Percentiles rank a stretch among this genome's conserved stretches.
Evolutionary conservation across 2,888 invertebrate genomes (phyloP).

Genomic region (Epinotia demarniana): DNA sequence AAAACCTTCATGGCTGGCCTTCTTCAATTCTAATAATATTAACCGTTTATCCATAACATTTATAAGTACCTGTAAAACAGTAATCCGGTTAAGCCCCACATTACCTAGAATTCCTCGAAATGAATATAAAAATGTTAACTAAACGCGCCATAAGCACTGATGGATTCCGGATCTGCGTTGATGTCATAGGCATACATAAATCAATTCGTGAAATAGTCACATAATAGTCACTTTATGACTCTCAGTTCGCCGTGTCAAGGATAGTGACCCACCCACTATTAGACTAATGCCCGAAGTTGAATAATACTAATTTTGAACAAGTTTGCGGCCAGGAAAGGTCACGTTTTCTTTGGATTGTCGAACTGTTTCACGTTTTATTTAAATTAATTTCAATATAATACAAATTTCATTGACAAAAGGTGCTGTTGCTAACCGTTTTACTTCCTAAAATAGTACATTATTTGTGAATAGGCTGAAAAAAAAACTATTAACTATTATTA

Average conservation of each 20-base stretch:
- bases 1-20: no score
- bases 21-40: no score
- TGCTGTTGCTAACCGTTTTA: not conserved
- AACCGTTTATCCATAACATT: no score
- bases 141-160: slow-evolving; percentile 29
- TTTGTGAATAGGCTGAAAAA: no score
- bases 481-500: no score
- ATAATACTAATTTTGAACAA: slow-evolving; percentile 29
- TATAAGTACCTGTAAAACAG: no score
- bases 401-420: not conserved
- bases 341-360: not conserved
- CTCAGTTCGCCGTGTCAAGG: slow-evolving; percentile 37
- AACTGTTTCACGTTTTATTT: slow-evolving; percentile 24
- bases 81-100: not conserved
- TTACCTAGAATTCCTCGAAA: slow-evolving; percentile 21
- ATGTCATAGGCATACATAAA: slow-evolving; percentile 41
- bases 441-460: not conserved
- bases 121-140: not conserved
- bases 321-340: slow-evolving; percentile 9
- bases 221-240: slow-evolving; percentile 29
- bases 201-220: slow-evolving; percentile 22
- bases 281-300: slow-evolving; percentile 22
- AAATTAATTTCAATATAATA: slow-evolving; percentile 25
- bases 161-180: slow-evolving; percentile 30
- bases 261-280: slow-evolving; percentile 26